These are phyloP conservation scores for Cyphomyrus plagiostoma DNA, from an alignment of 2,113 vertebrate genomes.

Conservation along the genomic window DNA sequence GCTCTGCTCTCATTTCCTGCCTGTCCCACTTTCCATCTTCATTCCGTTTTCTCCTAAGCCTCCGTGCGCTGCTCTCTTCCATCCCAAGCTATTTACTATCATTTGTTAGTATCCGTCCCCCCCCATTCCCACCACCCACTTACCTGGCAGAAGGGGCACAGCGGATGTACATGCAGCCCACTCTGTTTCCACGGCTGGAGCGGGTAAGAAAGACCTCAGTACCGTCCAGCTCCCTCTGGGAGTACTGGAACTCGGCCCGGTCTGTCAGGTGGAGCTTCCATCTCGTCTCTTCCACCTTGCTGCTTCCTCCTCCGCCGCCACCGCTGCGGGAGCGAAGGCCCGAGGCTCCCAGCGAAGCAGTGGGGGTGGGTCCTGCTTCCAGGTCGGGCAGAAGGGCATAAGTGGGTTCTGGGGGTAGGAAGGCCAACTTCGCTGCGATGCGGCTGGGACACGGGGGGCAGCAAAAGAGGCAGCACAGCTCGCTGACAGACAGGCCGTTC, in stretches of 20 bases:
- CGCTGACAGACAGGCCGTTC: slow-evolving; percentile 91
- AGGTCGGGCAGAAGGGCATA: slow-evolving; percentile 82
- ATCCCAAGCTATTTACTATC: neutral
- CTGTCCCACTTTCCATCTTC: slow-evolving; percentile 1
- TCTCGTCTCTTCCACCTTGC: slow-evolving; percentile 37
- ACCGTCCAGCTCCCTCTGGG: slow-evolving; percentile 86
- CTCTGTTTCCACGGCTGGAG: slow-evolving; percentile 80
- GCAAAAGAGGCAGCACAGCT: slow-evolving; percentile 97
- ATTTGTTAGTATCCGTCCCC: neutral
- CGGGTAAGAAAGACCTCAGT: slow-evolving; percentile 90
- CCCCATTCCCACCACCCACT: slow-evolving; percentile 18
- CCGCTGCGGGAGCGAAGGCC: slow-evolving; percentile 57
- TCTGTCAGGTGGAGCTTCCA: slow-evolving; percentile 93
- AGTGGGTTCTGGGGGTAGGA: slow-evolving; percentile 90
- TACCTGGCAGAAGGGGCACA: slow-evolving; percentile 88
- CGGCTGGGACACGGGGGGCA: slow-evolving; percentile 96
- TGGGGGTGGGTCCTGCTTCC: slow-evolving; percentile 57
- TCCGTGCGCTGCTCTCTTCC: neutral
- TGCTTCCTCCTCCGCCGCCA: slow-evolving; percentile 19
- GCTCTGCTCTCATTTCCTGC: slow-evolving; percentile 12
- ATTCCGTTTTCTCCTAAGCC: neutral
- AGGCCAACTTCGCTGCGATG: slow-evolving; percentile 92
- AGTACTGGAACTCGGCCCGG: slow-evolving; percentile 92
- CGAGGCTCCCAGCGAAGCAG: slow-evolving; percentile 51
- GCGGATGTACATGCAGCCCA: slow-evolving; percentile 95